phyloP scores from a whole-genome alignment of 2,888 invertebrate species.

The Sinelater perroti region DNA sequence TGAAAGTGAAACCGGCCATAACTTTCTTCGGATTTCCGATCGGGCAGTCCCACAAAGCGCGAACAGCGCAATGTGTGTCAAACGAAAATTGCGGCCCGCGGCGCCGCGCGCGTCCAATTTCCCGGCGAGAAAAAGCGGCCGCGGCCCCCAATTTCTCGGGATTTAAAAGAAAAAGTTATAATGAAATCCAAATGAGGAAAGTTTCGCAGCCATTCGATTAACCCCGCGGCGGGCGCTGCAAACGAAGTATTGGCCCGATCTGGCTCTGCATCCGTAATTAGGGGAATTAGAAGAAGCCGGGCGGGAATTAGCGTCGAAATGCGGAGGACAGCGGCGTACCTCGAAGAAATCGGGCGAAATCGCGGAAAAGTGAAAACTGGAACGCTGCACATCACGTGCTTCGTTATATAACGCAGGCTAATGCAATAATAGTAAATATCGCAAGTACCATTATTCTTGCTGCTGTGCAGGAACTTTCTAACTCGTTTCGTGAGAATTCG shows the following conservation, averaged over 20 bases:
- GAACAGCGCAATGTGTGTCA: conserved; percentile 4
- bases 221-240: conserved; percentile 33
- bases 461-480: conserved; percentile 19
- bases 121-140: conserved; percentile 4
- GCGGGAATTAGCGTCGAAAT: neutral
- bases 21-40: neutral
- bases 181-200: conserved; percentile 50
- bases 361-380: conserved; percentile 24
- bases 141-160: conserved; percentile 21
- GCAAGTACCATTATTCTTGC: conserved; percentile 4
- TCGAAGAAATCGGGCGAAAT: neutral
- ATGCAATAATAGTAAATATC: conserved; percentile 21
- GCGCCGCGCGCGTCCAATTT: neutral
- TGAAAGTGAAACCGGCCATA: conserved; percentile 7
- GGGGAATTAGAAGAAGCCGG: conserved; percentile 4
- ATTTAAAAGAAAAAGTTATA: conserved; percentile 49
- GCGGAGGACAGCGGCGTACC: neutral
- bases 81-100: neutral
- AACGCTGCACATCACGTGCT: neutral
- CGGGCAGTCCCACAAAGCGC: neutral
- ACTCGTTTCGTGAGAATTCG: conserved; percentile 12
- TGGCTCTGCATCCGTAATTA: conserved; percentile 15
- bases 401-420: conserved; percentile 18
- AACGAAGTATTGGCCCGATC: conserved; percentile 19
- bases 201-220: conserved; percentile 47